A percentile compares a stretch with the other conserved stretches of the same genome.
These are phyloP conservation scores for Gadopsis marmoratus DNA, from an alignment of 2,797 vertebrate genomes.

Conservation along the genomic window DNA sequence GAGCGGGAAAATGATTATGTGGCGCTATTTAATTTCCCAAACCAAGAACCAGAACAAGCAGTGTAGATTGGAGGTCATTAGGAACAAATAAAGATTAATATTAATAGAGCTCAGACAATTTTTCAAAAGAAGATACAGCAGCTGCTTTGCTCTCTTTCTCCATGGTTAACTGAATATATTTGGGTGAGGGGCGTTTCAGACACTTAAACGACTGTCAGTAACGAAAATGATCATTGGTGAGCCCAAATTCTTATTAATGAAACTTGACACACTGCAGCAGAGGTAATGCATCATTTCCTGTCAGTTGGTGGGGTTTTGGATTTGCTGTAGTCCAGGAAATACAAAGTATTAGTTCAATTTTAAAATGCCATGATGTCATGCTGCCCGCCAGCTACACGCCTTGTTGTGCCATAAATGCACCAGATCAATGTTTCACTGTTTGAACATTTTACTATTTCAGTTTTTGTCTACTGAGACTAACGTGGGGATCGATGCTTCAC, in stretches of 20 bases:
- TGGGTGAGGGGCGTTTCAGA: too few relatives aligned
- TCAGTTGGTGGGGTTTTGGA: background rate
- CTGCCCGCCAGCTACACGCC: slow-evolving; percentile 12
- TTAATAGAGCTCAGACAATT: background rate
- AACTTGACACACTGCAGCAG: background rate
- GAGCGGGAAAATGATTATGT: background rate
- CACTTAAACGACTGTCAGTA: too few relatives aligned
- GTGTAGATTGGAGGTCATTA: background rate
- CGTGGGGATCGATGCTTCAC: slow-evolving; percentile 2
- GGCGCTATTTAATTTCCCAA: background rate
- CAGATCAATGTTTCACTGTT: slow-evolving; percentile 32
- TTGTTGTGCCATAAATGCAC: slow-evolving; percentile 71
- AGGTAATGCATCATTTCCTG: background rate
- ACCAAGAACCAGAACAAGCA: background rate
- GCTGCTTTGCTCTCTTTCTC: too few relatives aligned
- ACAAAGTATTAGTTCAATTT: slow-evolving; percentile 45
- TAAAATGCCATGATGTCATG: slow-evolving; percentile 20
- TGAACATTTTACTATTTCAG: too few relatives aligned
- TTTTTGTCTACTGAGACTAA: slow-evolving; percentile 37
- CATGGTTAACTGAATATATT: background rate
- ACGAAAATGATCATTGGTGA: background rate
- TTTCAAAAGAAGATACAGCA: too few relatives aligned
- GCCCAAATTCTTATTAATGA: background rate
- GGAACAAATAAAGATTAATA: background rate
- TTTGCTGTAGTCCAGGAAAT: slow-evolving; percentile 5